Evolutionary conservation across 2,797 vertebrate species (phyloP).

Genomic region (Amazona ochrocephala): DNA sequence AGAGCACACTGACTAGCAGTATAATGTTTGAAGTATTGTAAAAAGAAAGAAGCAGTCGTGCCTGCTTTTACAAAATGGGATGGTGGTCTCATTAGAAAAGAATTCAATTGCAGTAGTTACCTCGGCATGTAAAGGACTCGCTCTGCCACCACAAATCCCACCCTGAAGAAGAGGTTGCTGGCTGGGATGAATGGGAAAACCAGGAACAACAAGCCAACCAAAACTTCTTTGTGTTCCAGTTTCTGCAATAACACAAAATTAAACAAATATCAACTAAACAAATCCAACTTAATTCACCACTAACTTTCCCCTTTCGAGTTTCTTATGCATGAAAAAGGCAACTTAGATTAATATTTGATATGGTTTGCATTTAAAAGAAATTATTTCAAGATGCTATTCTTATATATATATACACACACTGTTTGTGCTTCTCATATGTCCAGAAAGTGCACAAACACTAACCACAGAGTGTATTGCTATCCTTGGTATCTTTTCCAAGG

Average conservation of each 20-base stretch:
- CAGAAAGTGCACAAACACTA: not conserved
- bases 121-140: slow-evolving; percentile 98
- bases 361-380: not conserved
- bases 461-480: not conserved
- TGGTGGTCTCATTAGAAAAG: slow-evolving; percentile 49
- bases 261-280: slow-evolving; percentile 64
- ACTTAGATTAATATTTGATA: not conserved
- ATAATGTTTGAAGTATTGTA: not conserved
- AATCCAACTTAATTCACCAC: slow-evolving; percentile 10
- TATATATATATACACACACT: not conserved
- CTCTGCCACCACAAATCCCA: slow-evolving; percentile 97
- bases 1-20: slow-evolving; percentile 2
- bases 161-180: slow-evolving; percentile 97
- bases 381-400: not conserved
- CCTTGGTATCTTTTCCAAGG: not conserved
- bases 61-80: slow-evolving; percentile 37
- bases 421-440: not conserved
- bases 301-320: slow-evolving; percentile 4
- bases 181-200: slow-evolving; percentile 96
- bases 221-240: slow-evolving; percentile 86
- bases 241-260: slow-evolving; percentile 83
- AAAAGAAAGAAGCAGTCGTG: not conserved
- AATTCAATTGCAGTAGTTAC: slow-evolving; percentile 75
- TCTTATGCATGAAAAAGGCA: not conserved
- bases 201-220: slow-evolving; percentile 92